Base-by-base conservation (phyloP, 2,113 vertebrate genomes). In the Epinephelus lanceolatus region DNA sequence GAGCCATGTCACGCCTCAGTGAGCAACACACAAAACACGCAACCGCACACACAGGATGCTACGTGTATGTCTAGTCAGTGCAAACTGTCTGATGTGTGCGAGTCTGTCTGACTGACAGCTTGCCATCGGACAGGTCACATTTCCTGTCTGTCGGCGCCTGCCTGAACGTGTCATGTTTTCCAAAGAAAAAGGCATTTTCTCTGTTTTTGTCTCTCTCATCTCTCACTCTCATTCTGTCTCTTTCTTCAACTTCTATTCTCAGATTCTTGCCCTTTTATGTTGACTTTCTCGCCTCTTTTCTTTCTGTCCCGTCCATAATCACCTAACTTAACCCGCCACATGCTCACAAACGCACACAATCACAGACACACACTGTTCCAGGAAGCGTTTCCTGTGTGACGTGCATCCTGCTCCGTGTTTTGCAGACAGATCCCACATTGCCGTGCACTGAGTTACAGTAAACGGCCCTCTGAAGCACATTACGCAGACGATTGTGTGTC, bases 331-430 rank as follows among this genome's bases (percentile, higher is more conserved):
- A 66, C 61, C 67, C 8, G 2, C 27, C 75, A 60, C 25, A 10
- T 21, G 21, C 51, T 42, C 37, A 66, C 30, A 66, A 11, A 69
- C 63, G 6, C 23, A 65, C 66, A 66, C 49, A 52, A 15, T 47
- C 11, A 2, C 73, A 69, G 18, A 71, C 57, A 53, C 53, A 53
- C 10, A 57, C 53, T 84, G 84, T 90, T 88, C 88, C 91, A 91
- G 91, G 91, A 92, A 90, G 87, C 63, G 49, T 52, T 91, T 92
- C 91, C 91, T 92, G 86, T 77, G 12, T 85, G 92, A 91, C 81
- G 77, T 53, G 74, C 70, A 45, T 91, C 91, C 87, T 73, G 79
- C 60, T 47, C 17, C 2, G 71, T 78, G 84, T 76, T 87, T 81
- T 88, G 73, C 61, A 70, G 68, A 74, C 55, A 61, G 51, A 65